These are phyloP conservation scores for Apostichopus leukothele DNA, from an alignment of 53 echinoderm and acorn worm genomes.

Conservation along the genomic window DNA sequence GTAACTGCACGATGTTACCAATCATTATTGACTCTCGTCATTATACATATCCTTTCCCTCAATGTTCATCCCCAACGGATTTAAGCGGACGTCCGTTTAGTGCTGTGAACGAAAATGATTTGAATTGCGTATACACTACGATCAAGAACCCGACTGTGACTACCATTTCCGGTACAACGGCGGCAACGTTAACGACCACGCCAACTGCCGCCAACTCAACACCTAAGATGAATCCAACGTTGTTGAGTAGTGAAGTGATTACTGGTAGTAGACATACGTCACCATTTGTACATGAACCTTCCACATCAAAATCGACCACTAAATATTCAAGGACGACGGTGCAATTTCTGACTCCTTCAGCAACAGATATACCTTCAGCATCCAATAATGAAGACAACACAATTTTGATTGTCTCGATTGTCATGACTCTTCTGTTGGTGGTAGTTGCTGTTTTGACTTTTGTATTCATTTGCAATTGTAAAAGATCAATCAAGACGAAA, in stretches of 20 bases:
- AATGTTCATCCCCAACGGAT: background rate
- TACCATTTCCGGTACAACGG: too few species aligned
- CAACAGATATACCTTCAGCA: too few species aligned
- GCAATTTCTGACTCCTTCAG: too few species aligned
- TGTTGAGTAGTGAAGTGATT: too few species aligned
- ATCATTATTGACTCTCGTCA: conserved; percentile 16
- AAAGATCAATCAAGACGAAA: background rate
- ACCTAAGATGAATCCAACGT: too few species aligned
- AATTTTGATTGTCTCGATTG: background rate
- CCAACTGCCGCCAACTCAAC: too few species aligned
- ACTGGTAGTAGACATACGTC: too few species aligned
- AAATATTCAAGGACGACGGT: too few species aligned
- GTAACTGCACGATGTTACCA: conserved; percentile 4
- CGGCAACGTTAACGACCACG: too few species aligned
- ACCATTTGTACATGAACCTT: too few species aligned
- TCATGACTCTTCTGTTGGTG: background rate
- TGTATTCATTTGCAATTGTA: background rate
- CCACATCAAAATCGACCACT: too few species aligned
- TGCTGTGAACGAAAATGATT: background rate
- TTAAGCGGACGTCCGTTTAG: conserved; percentile 3
- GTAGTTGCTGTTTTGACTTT: background rate
- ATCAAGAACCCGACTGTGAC: too few species aligned
- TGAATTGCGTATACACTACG: background rate
- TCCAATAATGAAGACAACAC: background rate
- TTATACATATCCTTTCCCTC: background rate